Conservation (phyloP, 1,140 invertebrate species). For the Euborellia annulipes region DNA sequence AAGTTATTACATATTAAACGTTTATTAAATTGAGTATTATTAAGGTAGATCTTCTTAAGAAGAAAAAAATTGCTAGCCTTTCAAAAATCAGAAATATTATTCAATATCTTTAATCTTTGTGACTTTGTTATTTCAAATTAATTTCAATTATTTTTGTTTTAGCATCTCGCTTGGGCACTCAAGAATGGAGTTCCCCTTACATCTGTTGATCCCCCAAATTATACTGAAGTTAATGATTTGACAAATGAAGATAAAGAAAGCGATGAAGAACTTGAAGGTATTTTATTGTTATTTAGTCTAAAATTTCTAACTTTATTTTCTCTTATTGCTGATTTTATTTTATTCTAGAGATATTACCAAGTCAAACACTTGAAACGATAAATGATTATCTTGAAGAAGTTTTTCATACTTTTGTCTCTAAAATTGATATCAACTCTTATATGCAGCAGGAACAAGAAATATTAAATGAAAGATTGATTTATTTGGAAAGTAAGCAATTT, state of each 20-base stretch:
- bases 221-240: too few relatives aligned
- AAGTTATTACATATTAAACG: too few relatives aligned
- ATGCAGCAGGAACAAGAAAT: conserved; percentile 12
- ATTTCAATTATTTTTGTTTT: too few relatives aligned
- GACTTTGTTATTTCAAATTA: not conserved
- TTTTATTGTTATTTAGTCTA: conserved; percentile 20
- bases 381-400: conserved; percentile 11
- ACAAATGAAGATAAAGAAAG: conserved; percentile 15
- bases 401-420: conserved; percentile 17
- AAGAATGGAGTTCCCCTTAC: too few relatives aligned
- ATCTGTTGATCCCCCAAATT: too few relatives aligned
- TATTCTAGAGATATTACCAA: conserved; percentile 22
- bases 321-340: conserved; percentile 24
- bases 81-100: not conserved
- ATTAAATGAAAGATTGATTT: too few relatives aligned
- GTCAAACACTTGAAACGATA: conserved; percentile 24
- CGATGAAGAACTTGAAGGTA: conserved; percentile 19
- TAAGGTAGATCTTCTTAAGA: conserved; percentile 19
- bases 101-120: conserved; percentile 4
- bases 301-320: conserved; percentile 24
- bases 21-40: conserved; percentile 13
- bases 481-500: too few relatives aligned
- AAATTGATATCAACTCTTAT: conserved; percentile 28
- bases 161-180: not conserved
- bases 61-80: conserved; percentile 18